Evolutionary conservation across 2,888 invertebrate genomes (phyloP).

Genomic region (Lathronympha strigana): DNA sequence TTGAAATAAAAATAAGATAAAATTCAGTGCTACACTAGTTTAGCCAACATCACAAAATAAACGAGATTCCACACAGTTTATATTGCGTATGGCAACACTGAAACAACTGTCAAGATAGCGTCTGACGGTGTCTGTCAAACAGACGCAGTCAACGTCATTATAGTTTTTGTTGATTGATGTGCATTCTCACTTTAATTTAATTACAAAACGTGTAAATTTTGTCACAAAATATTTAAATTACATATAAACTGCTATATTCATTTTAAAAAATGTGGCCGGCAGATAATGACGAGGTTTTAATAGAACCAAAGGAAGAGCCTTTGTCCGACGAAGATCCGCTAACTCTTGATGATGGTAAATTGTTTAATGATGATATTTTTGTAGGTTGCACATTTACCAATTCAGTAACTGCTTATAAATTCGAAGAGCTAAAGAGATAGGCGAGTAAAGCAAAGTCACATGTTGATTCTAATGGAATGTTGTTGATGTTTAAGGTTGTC

Average conservation of each 20-base stretch:
- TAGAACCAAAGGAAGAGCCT: slow-evolving; percentile 15
- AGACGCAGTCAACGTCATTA: background rate
- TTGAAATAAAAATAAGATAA: background rate
- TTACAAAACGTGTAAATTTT: background rate
- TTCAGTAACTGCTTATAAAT: background rate
- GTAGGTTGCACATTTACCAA: background rate
- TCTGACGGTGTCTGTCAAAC: slow-evolving; percentile 27
- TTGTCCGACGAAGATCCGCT: background rate
- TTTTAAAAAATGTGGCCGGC: background rate
- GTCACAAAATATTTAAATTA: background rate
- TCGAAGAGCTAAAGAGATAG: background rate
- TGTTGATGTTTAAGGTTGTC: background rate
- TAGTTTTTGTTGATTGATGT: background rate
- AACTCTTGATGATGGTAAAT: slow-evolving; percentile 11
- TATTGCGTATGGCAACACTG: slow-evolving; percentile 20
- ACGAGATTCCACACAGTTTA: background rate
- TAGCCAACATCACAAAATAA: background rate
- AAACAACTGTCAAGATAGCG: slow-evolving; percentile 23
- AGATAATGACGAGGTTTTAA: background rate
- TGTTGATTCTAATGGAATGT: background rate
- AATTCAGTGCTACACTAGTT: background rate
- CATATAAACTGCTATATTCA: background rate
- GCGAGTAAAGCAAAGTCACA: background rate
- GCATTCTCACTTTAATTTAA: slow-evolving; percentile 20
- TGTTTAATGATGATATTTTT: slow-evolving; percentile 1